These are phyloP conservation scores for Holothuria scabra DNA, from an alignment of 53 echinoderm and acorn worm genomes.

Conservation along the genomic window DNA sequence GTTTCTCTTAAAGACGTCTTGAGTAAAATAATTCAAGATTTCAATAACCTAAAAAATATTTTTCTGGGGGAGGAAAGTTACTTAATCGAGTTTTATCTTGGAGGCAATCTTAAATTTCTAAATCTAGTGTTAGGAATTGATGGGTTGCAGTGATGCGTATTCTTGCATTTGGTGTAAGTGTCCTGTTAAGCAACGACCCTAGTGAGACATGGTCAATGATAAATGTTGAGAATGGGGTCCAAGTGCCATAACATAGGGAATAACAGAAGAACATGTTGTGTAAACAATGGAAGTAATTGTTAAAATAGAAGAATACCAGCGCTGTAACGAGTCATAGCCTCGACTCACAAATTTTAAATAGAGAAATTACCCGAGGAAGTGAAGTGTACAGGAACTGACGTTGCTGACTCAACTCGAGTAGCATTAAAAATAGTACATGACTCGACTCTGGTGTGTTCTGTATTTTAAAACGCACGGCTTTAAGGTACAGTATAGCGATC, in stretches of 20 bases:
- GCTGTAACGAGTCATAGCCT: no score
- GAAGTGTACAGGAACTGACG: no score
- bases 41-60: background rate
- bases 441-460: no score
- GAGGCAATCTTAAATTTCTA: background rate
- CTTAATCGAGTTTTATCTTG: background rate
- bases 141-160: background rate
- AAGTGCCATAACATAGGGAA: background rate
- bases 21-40: background rate
- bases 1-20: background rate
- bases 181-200: conserved; percentile 17
- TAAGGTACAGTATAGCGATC: no score
- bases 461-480: no score
- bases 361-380: no score
- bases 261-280: background rate
- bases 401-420: no score
- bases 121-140: background rate
- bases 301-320: no score
- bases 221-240: background rate
- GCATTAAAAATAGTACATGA: no score
- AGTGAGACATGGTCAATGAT: background rate
- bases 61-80: background rate
- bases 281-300: no score
- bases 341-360: no score
- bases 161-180: conserved; percentile 19